Evolutionary conservation across 2,888 invertebrate genomes (phyloP), one percentile per base, ranked within the genome.

Genomic region (Andricus curvator): DNA sequence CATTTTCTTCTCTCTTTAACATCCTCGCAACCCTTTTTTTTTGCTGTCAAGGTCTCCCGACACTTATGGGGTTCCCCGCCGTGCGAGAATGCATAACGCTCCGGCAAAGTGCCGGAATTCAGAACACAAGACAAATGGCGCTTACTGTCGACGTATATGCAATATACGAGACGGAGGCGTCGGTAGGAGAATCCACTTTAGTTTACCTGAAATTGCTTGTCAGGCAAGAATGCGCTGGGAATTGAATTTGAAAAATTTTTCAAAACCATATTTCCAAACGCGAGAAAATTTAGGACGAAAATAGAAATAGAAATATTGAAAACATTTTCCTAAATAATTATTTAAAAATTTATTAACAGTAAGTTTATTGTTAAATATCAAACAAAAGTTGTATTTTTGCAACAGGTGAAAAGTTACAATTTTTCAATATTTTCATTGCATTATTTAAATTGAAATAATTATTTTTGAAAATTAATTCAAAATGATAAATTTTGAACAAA

Each of bases 21-120:
- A n/a, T n/a, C n/a, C n/a, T n/a, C n/a, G n/a, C n/a, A 25, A 1
- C 8, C 8, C 4, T 37, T 37, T 51, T 74, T 56, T 56, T 33
- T 48, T 44, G 15, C 25, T 56, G 51, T 22, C 33, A 5, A 33
- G 33, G 56, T 29, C 66, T 60, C 65, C n/a, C 80, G 81, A 79
- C 81, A 82, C 83, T 85, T 84, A 83, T 82, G 83, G 82, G 82
- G 82, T 84, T 84, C 83, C 78, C 80, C 80, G 62, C 44, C 76
- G 81, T 62, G 79, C 78, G 83, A 80, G 81, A 84, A 84, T 85
- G 82, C 81, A 83, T 85, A 84, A 83, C 80, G 82, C 83, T 78
- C 77, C 77, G 78, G 44, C 64, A 81, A 84, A 79, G 78, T 80
- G 82, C 79, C 77, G 82, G 83, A 81, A 80, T 80, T 77, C 81